Percentiles rank a stretch among this genome's conserved stretches.
These are phyloP conservation scores for Cryptoleucopteryx plumbea DNA, from an alignment of 2,113 vertebrate genomes.

Conservation along the genomic window DNA sequence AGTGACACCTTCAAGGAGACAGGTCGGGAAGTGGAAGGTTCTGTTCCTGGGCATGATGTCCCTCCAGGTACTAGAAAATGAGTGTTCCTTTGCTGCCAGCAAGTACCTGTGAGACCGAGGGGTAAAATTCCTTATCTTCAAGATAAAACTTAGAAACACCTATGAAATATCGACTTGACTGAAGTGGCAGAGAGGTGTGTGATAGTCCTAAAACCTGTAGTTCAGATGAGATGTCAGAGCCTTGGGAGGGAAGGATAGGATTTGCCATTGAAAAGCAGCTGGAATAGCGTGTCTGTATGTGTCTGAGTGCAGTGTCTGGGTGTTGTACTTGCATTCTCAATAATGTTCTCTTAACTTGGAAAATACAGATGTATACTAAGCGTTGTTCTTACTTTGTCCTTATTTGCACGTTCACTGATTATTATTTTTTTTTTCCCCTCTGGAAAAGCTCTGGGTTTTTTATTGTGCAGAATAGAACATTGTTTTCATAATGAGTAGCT, in stretches of 20 bases:
- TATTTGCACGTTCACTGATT: not conserved
- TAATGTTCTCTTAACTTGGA: not conserved
- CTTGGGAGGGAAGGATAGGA: not conserved
- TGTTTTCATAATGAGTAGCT: conserved; percentile 36
- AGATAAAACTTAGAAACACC: not conserved
- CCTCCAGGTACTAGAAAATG: not conserved
- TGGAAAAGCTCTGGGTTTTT: not conserved
- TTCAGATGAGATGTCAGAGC: not conserved
- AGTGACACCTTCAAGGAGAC: not conserved
- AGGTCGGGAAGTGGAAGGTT: not conserved
- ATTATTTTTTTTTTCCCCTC: not conserved
- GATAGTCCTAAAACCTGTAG: not conserved
- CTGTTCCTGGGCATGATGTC: not conserved
- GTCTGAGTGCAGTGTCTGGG: not conserved
- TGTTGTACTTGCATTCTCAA: not conserved
- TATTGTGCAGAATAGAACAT: not conserved
- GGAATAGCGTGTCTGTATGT: not conserved
- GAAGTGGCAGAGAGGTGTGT: not conserved
- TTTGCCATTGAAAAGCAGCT: not conserved
- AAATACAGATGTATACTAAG: not conserved
- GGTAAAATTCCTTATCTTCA: not conserved
- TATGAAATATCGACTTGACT: not conserved
- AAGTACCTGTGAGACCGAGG: not conserved
- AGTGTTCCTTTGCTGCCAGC: not conserved
- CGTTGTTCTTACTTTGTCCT: not conserved